Evolutionary conservation across 2,113 vertebrate species (phyloP).

Genomic region (Apistogramma diplotaenia): DNA sequence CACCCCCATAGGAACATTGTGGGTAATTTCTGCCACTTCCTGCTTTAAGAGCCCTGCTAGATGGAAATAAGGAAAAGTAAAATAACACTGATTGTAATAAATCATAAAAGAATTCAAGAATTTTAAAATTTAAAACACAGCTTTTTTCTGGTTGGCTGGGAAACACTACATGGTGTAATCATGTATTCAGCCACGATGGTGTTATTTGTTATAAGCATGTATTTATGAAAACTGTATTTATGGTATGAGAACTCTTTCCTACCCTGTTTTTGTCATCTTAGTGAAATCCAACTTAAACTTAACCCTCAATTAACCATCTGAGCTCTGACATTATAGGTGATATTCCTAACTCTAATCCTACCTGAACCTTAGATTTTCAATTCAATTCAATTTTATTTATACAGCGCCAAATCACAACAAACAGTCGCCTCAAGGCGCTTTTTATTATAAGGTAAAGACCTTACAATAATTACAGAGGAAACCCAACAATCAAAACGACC

Average conservation of each 20-base stretch:
- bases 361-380: not conserved
- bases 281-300: not conserved
- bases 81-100: not conserved
- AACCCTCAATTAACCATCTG: not conserved
- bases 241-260: not conserved
- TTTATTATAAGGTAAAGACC: no score
- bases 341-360: not conserved
- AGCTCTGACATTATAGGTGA: no score
- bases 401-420: no score
- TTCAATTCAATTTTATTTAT: not conserved
- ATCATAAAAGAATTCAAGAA: not conserved
- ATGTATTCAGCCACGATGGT: not conserved
- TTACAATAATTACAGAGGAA: no score
- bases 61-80: not conserved
- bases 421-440: no score
- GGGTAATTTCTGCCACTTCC: conserved; percentile 55
- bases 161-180: not conserved
- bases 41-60: conserved; percentile 35
- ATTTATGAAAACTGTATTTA: not conserved
- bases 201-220: not conserved
- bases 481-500: no score
- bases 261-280: not conserved
- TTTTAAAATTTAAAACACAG: not conserved
- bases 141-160: not conserved
- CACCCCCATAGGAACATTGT: conserved; percentile 22